These are phyloP conservation scores for Ascidia mentula DNA, from an alignment of 23 tunicate genomes.

Conservation along the genomic window DNA sequence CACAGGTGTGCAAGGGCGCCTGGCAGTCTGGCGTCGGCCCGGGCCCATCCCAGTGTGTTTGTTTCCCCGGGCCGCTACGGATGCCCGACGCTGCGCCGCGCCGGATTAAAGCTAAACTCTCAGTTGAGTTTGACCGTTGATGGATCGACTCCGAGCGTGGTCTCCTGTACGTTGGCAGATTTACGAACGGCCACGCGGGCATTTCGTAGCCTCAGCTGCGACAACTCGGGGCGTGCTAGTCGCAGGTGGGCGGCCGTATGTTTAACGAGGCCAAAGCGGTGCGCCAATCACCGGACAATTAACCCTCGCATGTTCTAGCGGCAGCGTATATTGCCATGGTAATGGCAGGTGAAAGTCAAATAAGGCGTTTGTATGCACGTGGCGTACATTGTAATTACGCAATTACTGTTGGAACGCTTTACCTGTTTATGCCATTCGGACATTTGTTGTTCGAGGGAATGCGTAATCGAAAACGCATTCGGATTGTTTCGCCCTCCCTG, in stretches of 20 bases:
- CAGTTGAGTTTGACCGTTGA: not conserved
- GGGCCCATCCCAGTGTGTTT: not conserved
- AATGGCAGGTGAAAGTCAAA: too few species aligned
- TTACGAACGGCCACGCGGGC: not conserved
- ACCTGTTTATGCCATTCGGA: too few species aligned
- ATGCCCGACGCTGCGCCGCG: not conserved
- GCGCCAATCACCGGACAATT: slow-evolving; percentile 6
- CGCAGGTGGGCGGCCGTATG: slow-evolving; percentile 2
- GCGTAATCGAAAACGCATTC: too few species aligned
- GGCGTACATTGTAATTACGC: too few species aligned
- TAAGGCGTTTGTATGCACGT: too few species aligned
- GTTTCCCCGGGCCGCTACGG: not conserved
- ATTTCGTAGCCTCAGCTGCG: not conserved
- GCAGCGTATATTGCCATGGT: too few species aligned
- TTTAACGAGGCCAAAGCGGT: not conserved
- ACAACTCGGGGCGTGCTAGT: not conserved
- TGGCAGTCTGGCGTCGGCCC: slow-evolving; percentile 39
- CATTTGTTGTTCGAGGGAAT: too few species aligned
- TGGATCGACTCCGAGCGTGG: not conserved
- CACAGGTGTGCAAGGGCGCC: slow-evolving; percentile 61
- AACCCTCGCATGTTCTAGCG: too few species aligned
- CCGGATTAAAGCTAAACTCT: not conserved
- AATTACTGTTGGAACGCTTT: too few species aligned
- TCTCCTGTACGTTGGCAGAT: too few species aligned
- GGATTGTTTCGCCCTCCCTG: too few species aligned